Base-by-base conservation (phyloP, 2,797 vertebrate genomes). In the Danio jaintianensis region DNA sequence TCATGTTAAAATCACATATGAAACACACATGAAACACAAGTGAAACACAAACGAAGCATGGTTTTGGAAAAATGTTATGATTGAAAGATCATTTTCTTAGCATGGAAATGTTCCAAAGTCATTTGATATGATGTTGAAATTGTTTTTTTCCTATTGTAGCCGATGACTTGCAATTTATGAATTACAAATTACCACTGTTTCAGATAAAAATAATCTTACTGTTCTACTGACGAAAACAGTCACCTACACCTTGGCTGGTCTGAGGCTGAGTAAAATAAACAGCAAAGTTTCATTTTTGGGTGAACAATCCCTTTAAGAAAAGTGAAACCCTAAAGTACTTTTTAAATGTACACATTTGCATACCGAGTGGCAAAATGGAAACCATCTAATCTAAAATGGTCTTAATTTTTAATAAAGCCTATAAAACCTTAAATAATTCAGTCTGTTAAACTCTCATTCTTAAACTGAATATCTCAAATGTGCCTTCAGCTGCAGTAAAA, bases 401-500 rank as follows among this genome's bases (percentile, higher is more conserved):
- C 12, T 36, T 48, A 4, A 45, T 55, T 66, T 67, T 75, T 36
- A 68, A 81, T 16, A 59, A 56, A 67, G 3, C 59, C 12, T 42
- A 38, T 20, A 81, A 80, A 63, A 20, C 29, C 47, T n/a, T 40
- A 22, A 40, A 66, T 16, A 5, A 22, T 42, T 74, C 22, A 55
- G 48, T 78, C 43, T 77, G 11, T 77, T 64, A 56, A 64, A 45
- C 66, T 47, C 42, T 11, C 18, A 13, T 47, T 47, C 18, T 4
- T 62, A 15, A 77, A 36, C 8, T 4, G 4, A 63, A n/a, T 69
- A 48, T 63, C n/a, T 12, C 50, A 75, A 69, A 55, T 5, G 13
- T 36, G 47, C 52, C 13, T 71, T 29, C n/a, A 73, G 72, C 64
- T 64, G 8, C 20, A 45, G 15, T 68, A 50, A 74, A 75, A 55